phyloP scores from a whole-genome alignment of 2,888 invertebrate genomes.

The Hipparchia sbordonii region DNA sequence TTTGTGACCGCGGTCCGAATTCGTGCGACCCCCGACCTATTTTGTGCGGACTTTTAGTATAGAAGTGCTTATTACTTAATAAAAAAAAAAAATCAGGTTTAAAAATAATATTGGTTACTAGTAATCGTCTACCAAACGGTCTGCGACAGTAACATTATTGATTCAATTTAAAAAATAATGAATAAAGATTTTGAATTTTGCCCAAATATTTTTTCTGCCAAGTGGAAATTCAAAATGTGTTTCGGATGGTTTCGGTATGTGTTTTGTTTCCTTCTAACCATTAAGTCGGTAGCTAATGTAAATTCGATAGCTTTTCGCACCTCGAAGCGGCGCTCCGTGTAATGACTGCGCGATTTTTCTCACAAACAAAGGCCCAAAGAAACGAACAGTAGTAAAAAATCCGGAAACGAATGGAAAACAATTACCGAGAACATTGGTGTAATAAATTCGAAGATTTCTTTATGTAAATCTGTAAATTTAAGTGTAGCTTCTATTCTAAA shows the following conservation, averaged over 20 bases:
- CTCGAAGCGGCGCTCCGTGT: constrained; percentile 30
- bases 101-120: too few species aligned
- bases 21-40: too few species aligned
- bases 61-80: too few species aligned
- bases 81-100: too few species aligned
- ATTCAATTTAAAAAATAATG: not conserved
- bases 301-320: constrained; percentile 37
- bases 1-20: too few species aligned
- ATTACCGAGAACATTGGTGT: constrained; percentile 50
- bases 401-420: constrained; percentile 68
- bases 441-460: not conserved
- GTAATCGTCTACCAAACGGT: too few species aligned
- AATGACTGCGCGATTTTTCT: constrained; percentile 39
- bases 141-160: too few species aligned
- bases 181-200: not conserved
- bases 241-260: not conserved
- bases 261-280: constrained; percentile 11
- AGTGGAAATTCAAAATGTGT: constrained; percentile 10
- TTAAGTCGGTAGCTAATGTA: constrained; percentile 35
- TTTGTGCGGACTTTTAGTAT: too few species aligned
- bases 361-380: constrained; percentile 23
- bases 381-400: constrained; percentile 48
- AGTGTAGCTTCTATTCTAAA: too few species aligned
- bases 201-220: not conserved
- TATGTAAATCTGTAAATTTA: too few species aligned